Base-by-base conservation (phyloP, 2,797 vertebrate genomes). In the Falco columbarius region DNA sequence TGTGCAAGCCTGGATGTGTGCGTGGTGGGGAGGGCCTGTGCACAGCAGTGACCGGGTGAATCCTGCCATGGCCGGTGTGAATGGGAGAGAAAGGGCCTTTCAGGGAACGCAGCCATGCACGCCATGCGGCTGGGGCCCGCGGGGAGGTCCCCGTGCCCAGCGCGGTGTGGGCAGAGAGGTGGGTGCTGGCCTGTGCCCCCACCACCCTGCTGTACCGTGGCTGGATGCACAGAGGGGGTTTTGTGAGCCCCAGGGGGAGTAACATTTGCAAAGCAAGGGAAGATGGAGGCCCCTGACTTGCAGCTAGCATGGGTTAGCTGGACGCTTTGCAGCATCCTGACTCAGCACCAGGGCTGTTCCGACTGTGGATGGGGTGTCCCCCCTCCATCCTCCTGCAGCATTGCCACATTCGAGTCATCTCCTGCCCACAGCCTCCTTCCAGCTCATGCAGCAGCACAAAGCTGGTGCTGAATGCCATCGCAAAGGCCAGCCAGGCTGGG, bases 361-460 rank as follows among this genome's bases (percentile, higher is more conserved):
- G 0, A 0, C 62, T 12, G 62, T 0, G 0, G 3, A 5, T 9
- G 49, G 26, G 23, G 19, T 16, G 73, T 26, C 15, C 55, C 47
- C 2, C 2, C 79, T 36, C 40, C 26, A 4, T 55, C 17, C 70
- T 18, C 10, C n/a, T 15, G 22, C 44, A 15, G 63, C 38, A 27
- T 30, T 7, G 1, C 21, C 5, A 3, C 3, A 10, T 42, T 34
- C 51, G 3, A 2, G 13, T 5, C 36, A 4, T 8, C 15, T 5
- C 55, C 34, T 4, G 7, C 9, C 14, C 46, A 38, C 3, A 5
- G 10, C 22, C 12, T 17, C 23, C n/a, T 13, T 15, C 36, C 13
- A 8, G 27, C 56, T 16, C 19, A 4, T 63, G 12, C 46, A 22
- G 19, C 0, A 2, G 16, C 63, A 44, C 70, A 12, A 44, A 86